Evolutionary conservation across 2,113 vertebrate genomes (phyloP).

Genomic region (Gallinago paraguaiae): DNA sequence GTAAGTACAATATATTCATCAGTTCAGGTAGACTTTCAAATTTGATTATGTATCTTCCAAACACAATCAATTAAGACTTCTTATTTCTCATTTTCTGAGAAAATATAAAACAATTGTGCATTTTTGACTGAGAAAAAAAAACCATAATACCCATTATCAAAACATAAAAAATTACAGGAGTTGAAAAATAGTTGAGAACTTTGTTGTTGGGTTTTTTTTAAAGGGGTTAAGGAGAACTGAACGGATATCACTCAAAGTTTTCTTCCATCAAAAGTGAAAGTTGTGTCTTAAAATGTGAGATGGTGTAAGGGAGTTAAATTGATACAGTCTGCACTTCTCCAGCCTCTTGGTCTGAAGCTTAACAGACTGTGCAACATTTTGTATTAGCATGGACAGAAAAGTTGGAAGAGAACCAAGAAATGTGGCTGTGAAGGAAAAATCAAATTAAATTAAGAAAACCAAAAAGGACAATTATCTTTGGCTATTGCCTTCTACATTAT

Average conservation of each 20-base stretch:
- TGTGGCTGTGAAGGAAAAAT: neutral
- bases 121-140: neutral
- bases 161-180: neutral
- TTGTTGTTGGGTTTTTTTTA: neutral
- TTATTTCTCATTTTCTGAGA: neutral
- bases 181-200: neutral
- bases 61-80: neutral
- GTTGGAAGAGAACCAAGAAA: neutral
- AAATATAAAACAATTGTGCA: neutral
- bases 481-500: neutral
- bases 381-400: neutral
- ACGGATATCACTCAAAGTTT: neutral
- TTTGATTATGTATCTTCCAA: neutral
- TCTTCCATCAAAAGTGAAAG: neutral
- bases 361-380: neutral
- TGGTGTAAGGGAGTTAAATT: neutral
- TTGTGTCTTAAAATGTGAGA: neutral
- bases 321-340: neutral
- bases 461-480: neutral
- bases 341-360: neutral
- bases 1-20: neutral
- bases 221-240: rapidly evolving
- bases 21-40: neutral
- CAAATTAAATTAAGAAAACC: rapidly evolving
- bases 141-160: rapidly evolving